Evolutionary conservation across 1,140 invertebrate genomes (phyloP).

Genomic region (Drosophila tani): DNA sequence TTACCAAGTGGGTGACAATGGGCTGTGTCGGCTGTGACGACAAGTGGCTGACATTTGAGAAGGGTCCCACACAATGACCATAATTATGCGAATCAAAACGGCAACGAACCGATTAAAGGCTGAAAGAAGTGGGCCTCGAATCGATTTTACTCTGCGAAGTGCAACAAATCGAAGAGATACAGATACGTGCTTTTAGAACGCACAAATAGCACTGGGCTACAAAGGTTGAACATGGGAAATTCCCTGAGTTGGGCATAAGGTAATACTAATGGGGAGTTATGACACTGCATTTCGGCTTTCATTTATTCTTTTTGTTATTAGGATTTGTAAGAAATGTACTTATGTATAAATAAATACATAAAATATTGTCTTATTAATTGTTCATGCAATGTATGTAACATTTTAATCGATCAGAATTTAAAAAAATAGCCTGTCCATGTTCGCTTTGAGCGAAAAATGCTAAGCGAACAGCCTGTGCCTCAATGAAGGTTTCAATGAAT

Average conservation of each 20-base stretch:
- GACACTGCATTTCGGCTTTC: too few relatives aligned
- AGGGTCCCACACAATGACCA: constrained; percentile 5
- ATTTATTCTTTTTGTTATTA: too few relatives aligned
- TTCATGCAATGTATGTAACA: too few relatives aligned
- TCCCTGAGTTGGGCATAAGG: not conserved
- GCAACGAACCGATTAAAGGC: constrained; percentile 1
- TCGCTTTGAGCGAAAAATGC: too few relatives aligned
- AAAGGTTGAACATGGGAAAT: not conserved
- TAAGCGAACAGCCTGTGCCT: too few relatives aligned
- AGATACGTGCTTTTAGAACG: constrained; percentile 19
- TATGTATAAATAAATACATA: too few relatives aligned
- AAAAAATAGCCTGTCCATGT: too few relatives aligned
- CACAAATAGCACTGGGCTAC: constrained; percentile 11
- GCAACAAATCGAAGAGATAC: constrained; percentile 30
- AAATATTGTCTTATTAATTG: too few relatives aligned
- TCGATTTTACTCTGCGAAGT: constrained; percentile 25
- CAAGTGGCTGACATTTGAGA: constrained; percentile 40
- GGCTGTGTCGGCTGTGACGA: constrained; percentile 25
- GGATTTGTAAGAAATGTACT: too few relatives aligned
- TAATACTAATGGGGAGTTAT: not conserved
- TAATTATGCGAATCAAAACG: constrained; percentile 36
- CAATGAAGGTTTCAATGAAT: too few relatives aligned
- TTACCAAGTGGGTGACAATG: constrained; percentile 20
- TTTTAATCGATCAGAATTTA: too few relatives aligned
- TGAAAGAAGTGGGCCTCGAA: not conserved